Conservation (phyloP, 2,797 vertebrate species). For the Pseudochirops corinnae region DNA sequence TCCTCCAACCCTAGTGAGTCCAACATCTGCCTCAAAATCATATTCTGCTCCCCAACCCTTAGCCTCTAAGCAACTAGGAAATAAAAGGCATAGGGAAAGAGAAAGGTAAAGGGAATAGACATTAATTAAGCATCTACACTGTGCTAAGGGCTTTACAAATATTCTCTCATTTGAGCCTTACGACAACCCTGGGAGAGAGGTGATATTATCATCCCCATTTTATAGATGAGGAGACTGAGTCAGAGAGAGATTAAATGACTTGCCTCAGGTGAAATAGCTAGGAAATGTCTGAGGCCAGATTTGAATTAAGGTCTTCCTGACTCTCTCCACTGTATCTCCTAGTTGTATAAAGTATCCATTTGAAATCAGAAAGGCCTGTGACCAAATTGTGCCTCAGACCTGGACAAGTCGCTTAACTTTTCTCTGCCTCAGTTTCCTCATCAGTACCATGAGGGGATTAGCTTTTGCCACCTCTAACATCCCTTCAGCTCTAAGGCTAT, state of each 20-base stretch:
- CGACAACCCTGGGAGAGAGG: not conserved
- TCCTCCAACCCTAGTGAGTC: not conserved
- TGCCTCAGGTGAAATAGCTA: not conserved
- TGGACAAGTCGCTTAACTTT: not conserved
- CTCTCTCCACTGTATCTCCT: not conserved
- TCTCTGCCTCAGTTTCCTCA: not conserved
- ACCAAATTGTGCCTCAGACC: not conserved
- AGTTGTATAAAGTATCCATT: not conserved
- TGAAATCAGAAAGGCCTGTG: not conserved
- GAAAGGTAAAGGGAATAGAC: not conserved
- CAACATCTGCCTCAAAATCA: not conserved
- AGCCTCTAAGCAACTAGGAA: not conserved
- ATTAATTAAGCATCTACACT: not conserved
- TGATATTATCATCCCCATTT: not conserved
- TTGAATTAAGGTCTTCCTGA: not conserved
- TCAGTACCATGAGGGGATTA: not conserved
- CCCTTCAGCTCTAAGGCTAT: not conserved
- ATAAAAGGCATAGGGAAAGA: not conserved
- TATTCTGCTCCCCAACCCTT: not conserved
- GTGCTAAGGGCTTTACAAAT: not conserved
- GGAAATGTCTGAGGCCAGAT: not conserved
- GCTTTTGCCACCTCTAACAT: not conserved
- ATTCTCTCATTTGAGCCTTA: not conserved
- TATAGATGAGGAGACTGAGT: not conserved
- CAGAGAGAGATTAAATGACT: not conserved